Evolutionary conservation across 2,113 vertebrate genomes (phyloP).

Genomic region (Gymnarchus niloticus): DNA sequence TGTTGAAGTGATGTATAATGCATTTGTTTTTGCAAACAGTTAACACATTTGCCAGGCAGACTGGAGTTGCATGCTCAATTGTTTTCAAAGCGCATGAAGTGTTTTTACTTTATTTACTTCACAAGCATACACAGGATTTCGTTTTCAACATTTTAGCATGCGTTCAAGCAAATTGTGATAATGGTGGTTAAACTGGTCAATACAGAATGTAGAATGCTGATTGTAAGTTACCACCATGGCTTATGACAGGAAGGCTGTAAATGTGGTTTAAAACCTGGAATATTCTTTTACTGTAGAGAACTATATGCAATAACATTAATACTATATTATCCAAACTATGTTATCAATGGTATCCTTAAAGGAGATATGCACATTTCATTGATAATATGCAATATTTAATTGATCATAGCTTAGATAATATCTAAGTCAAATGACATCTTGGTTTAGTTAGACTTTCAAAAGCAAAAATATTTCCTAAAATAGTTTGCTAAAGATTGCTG

Average conservation of each 20-base stretch:
- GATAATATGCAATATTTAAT: background rate
- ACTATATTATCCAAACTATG: constrained; percentile 1
- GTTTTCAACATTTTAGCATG: background rate
- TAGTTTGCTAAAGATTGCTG: background rate
- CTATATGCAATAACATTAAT: constrained; percentile 16
- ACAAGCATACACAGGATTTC: background rate
- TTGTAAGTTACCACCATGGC: background rate
- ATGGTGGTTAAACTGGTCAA: background rate
- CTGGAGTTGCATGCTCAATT: background rate
- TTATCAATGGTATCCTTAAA: background rate
- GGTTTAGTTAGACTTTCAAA: background rate
- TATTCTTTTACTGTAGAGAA: constrained; percentile 19
- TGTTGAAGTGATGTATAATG: background rate
- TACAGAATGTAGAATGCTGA: background rate
- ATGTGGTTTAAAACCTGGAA: constrained; percentile 12
- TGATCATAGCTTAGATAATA: background rate
- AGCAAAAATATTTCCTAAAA: constrained; percentile 9
- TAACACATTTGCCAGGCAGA: background rate
- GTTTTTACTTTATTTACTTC: background rate
- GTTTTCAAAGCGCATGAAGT: background rate
- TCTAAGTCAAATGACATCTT: background rate
- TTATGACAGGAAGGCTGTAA: constrained; percentile 13
- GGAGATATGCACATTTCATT: background rate
- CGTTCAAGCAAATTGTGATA: background rate
- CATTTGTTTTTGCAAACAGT: background rate